phyloP scores from a whole-genome alignment of 2,888 invertebrate species.

The Dromius quadrimaculatus region DNA sequence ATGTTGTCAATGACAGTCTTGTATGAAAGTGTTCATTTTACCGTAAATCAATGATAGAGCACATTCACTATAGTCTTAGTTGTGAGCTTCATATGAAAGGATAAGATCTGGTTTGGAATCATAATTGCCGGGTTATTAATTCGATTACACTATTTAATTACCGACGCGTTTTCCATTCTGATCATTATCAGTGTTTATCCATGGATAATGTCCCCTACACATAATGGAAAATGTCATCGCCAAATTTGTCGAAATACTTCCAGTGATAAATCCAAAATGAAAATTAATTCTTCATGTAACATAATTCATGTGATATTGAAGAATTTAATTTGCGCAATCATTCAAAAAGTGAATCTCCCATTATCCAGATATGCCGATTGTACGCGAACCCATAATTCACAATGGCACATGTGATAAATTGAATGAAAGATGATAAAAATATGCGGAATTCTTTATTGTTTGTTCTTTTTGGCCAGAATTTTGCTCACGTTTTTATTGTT shows the following conservation, averaged over 20 bases:
- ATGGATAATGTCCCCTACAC: no score
- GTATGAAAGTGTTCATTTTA: no score
- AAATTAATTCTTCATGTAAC: slow-evolving; percentile 7
- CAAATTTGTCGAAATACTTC: slow-evolving; percentile 12
- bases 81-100: no score
- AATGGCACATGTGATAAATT: slow-evolving; percentile 22
- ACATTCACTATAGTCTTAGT: no score
- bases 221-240: no score
- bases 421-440: slow-evolving; percentile 34
- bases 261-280: slow-evolving; percentile 1
- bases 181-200: no score
- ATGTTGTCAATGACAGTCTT: no score
- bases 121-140: no score
- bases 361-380: slow-evolving; percentile 15
- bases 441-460: slow-evolving; percentile 29
- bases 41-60: no score
- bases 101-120: no score
- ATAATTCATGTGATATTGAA: slow-evolving; percentile 26
- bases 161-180: no score
- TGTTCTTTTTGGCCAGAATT: slow-evolving; percentile 28
- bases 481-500: slow-evolving; percentile 23
- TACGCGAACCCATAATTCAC: slow-evolving; percentile 13
- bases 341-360: slow-evolving; percentile 30
- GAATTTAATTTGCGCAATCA: slow-evolving; percentile 32
- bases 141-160: no score